phyloP scores from a whole-genome alignment of 1,140 invertebrate genomes.

The Aphis gossypii region DNA sequence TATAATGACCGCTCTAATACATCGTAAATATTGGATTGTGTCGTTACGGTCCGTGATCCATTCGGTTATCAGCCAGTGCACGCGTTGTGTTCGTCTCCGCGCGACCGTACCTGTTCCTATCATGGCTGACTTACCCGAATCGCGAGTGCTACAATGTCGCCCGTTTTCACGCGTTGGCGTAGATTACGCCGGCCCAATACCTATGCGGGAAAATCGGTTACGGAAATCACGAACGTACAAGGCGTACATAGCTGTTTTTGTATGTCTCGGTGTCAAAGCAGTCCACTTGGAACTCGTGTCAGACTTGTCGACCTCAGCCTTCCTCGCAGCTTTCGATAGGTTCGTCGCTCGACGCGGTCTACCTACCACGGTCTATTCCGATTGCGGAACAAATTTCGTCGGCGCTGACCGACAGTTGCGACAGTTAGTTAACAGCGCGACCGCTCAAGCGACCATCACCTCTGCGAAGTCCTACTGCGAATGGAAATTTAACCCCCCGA shows the following conservation, averaged over 20 bases:
- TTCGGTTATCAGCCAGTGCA: not conserved
- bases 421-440: not conserved
- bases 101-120: not conserved
- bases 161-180: no score
- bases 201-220: not conserved
- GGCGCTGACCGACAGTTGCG: not conserved
- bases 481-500: conserved; percentile 62
- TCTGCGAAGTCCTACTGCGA: conserved; percentile 27
- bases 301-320: not conserved
- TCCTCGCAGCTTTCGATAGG: not conserved
- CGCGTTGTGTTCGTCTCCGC: not conserved
- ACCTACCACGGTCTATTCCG: not conserved
- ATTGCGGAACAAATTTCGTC: not conserved
- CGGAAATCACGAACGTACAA: not conserved
- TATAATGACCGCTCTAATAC: not conserved
- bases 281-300: not conserved
- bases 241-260: not conserved
- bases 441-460: not conserved
- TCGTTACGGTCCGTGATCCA: not conserved
- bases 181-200: not conserved
- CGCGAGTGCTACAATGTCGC: not conserved
- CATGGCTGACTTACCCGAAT: not conserved
- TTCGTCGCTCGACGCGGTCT: not conserved
- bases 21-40: not conserved
- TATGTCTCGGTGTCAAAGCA: not conserved